Percentiles rank a stretch among this genome's conserved stretches.
Conservation (phyloP, 2,888 invertebrate genomes). For the Cantharis lateralis region DNA sequence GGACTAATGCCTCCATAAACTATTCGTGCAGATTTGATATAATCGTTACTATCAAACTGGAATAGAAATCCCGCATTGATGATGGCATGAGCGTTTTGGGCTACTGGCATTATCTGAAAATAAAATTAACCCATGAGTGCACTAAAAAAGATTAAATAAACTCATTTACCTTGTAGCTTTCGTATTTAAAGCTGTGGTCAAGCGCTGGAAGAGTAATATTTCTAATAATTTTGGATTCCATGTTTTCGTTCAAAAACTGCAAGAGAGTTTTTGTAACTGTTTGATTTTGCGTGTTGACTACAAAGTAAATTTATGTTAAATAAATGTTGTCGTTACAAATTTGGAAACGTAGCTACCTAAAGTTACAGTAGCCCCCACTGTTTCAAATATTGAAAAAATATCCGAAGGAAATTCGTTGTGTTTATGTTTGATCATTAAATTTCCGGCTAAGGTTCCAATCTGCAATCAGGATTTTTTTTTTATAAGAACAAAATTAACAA, state of each 20-base stretch:
- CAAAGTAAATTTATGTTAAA: background rate
- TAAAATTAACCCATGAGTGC: background rate
- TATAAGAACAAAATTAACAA: background rate
- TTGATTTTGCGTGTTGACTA: background rate
- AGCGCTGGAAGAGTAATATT: slow-evolving; percentile 58
- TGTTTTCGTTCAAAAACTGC: slow-evolving; percentile 43
- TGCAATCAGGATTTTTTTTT: slow-evolving; percentile 46
- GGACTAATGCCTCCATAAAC: slow-evolving; percentile 69
- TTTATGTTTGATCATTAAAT: slow-evolving; percentile 69
- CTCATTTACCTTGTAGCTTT: slow-evolving; percentile 45
- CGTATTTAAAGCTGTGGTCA: slow-evolving; percentile 47
- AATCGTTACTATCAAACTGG: slow-evolving; percentile 58
- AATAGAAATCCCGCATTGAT: slow-evolving; percentile 76
- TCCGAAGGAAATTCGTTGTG: slow-evolving; percentile 76
- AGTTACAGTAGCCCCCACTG: slow-evolving; percentile 61
- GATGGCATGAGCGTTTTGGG: slow-evolving; percentile 75
- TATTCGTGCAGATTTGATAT: slow-evolving; percentile 60
- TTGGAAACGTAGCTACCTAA: slow-evolving; percentile 14
- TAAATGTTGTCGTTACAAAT: too few species aligned
- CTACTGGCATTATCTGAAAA: slow-evolving; percentile 71
- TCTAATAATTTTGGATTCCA: slow-evolving; percentile 57
- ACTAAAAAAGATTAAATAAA: background rate
- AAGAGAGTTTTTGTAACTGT: slow-evolving; percentile 36
- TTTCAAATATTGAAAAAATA: slow-evolving; percentile 67
- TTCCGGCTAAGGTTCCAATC: slow-evolving; percentile 76